Conservation (phyloP, 1,140 invertebrate species). For the Hyles vespertilio region DNA sequence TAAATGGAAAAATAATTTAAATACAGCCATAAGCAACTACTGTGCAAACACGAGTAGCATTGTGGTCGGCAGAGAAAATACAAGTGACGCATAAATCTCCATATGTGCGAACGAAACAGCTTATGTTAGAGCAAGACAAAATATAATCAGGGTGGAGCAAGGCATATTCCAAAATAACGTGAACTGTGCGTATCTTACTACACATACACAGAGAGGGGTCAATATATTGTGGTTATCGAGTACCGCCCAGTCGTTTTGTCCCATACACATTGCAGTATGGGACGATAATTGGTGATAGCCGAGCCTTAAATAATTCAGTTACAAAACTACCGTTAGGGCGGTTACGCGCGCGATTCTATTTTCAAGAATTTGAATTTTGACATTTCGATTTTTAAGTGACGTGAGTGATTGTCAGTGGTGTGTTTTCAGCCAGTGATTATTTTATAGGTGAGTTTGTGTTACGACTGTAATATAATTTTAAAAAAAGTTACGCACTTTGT, state of each 20-base stretch:
- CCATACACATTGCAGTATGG: slow-evolving; percentile 55
- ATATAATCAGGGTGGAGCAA: slow-evolving; percentile 36
- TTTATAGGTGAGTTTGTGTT: not conserved
- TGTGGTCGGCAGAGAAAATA: slow-evolving; percentile 2
- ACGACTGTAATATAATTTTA: not conserved
- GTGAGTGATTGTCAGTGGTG: not conserved
- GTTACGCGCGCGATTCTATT: slow-evolving; percentile 2
- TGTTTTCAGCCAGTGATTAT: not conserved
- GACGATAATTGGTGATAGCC: slow-evolving; percentile 52
- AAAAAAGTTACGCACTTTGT: too few species aligned
- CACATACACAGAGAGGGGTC: slow-evolving; percentile 11
- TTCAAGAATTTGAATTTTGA: slow-evolving; percentile 8
- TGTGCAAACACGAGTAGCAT: not conserved
- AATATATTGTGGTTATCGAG: slow-evolving; percentile 24
- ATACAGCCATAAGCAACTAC: too few species aligned
- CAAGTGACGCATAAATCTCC: slow-evolving; percentile 35
- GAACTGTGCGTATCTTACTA: slow-evolving; percentile 7
- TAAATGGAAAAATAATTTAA: too few species aligned
- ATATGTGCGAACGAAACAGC: slow-evolving; percentile 27
- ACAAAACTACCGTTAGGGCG: slow-evolving; percentile 5
- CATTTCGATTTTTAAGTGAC: slow-evolving; percentile 1
- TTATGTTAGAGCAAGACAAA: slow-evolving; percentile 29
- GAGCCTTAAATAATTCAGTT: slow-evolving; percentile 62
- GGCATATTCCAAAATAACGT: slow-evolving; percentile 23
- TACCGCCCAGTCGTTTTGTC: slow-evolving; percentile 49